phyloP scores from a whole-genome alignment of 2,797 vertebrate species.

The Pristis pectinata region DNA sequence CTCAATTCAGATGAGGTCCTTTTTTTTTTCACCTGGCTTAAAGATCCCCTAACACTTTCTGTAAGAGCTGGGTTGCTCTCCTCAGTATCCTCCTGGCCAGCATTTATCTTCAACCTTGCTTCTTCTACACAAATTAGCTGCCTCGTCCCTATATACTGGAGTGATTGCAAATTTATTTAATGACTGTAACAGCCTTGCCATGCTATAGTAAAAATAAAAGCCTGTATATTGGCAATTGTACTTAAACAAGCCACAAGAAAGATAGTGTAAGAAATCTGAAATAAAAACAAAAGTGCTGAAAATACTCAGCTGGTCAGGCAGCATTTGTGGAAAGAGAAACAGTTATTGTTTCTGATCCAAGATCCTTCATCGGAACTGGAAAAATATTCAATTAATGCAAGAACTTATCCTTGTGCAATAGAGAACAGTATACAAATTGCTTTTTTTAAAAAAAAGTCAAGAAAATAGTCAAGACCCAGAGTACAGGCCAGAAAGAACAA shows the following conservation, averaged over 20 bases:
- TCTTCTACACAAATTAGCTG: neutral
- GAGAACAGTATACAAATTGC: neutral
- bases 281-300: too few species aligned
- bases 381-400: neutral
- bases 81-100: neutral
- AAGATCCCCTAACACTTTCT: neutral
- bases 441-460: neutral
- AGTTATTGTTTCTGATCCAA: too few species aligned
- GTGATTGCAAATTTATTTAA: neutral
- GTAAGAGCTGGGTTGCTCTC: neutral
- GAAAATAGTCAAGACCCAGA: neutral
- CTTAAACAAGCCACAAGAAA: neutral
- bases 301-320: too few species aligned
- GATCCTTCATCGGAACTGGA: too few species aligned
- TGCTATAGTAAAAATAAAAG: neutral
- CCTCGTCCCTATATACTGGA: neutral
- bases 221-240: neutral
- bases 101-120: neutral
- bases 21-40: too few species aligned
- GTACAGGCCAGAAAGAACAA: neutral
- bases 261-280: neutral
- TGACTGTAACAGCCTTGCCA: neutral
- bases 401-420: neutral
- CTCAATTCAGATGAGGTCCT: neutral
- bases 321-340: too few species aligned